A percentile compares a stretch with the other conserved stretches of the same genome.
Evolutionary conservation across 92 coral and sea anemone genomes (phyloP).

Genomic region (Parazoanthus swiftii): DNA sequence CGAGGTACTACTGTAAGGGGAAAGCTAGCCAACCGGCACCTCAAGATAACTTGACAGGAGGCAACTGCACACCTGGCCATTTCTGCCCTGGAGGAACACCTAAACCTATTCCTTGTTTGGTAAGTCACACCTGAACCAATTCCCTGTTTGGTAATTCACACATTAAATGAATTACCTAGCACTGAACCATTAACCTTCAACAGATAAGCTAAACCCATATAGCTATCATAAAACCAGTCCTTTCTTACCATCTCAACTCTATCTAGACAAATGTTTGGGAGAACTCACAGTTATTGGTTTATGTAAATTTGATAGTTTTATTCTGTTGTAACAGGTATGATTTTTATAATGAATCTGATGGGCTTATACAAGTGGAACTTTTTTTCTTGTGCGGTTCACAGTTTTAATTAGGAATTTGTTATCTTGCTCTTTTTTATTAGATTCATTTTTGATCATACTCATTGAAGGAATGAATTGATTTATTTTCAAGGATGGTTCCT

Average conservation of each 20-base stretch:
- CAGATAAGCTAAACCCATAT: too few species aligned
- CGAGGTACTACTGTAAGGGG: conserved; percentile 85
- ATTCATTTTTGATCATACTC: background rate
- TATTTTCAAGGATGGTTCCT: conserved; percentile 83
- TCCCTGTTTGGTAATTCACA: background rate
- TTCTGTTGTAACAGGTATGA: too few species aligned
- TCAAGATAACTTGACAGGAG: conserved; percentile 84
- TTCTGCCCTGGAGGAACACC: conserved; percentile 92
- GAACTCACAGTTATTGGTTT: too few species aligned
- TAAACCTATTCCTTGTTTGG: conserved; percentile 90
- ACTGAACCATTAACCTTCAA: too few species aligned
- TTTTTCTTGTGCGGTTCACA: too few species aligned
- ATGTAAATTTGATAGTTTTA: too few species aligned
- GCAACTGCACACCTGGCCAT: conserved; percentile 96
- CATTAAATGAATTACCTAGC: background rate
- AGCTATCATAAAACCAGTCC: too few species aligned
- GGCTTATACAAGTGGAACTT: too few species aligned
- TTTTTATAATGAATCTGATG: too few species aligned
- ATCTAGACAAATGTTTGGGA: too few species aligned
- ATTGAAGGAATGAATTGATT: background rate
- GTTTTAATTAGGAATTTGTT: too few species aligned
- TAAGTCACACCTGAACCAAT: conserved; percentile 40
- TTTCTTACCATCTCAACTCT: too few species aligned
- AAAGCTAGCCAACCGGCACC: conserved; percentile 88
- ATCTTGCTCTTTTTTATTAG: background rate